Conservation (phyloP, 1,140 invertebrate species). For the Habropoda laboriosa region DNA sequence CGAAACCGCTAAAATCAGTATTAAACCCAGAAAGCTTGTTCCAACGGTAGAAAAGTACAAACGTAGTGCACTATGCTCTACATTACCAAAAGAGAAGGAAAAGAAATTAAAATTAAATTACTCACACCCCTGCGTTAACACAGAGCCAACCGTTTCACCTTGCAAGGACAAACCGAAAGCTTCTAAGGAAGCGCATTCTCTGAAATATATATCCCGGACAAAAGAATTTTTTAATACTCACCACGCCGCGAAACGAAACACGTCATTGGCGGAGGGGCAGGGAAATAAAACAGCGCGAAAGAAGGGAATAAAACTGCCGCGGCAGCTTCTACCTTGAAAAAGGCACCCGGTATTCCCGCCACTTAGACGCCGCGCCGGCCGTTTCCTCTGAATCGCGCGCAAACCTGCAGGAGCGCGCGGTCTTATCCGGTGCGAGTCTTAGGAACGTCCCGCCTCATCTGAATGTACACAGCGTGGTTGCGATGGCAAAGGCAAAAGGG, state of each 20-base stretch:
- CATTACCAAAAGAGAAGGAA: too few relatives aligned
- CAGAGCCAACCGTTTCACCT: background rate
- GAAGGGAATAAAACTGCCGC: constrained; percentile 16
- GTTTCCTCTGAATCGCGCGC: constrained; percentile 38
- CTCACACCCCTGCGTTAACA: too few relatives aligned
- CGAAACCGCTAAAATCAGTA: too few relatives aligned
- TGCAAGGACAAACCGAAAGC: background rate
- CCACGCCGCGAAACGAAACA: background rate
- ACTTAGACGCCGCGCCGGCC: constrained; percentile 24
- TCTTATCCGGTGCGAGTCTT: constrained; percentile 45
- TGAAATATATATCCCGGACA: background rate
- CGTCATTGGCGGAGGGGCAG: background rate
- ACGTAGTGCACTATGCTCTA: too few relatives aligned
- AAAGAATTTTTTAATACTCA: constrained; percentile 1
- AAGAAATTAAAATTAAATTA: too few relatives aligned
- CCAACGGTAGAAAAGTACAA: too few relatives aligned
- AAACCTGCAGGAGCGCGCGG: constrained; percentile 17
- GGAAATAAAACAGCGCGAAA: background rate
- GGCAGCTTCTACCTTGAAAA: background rate
- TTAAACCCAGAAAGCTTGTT: too few relatives aligned
- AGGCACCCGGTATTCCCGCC: background rate
- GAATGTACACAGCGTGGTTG: background rate
- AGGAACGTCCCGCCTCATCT: background rate
- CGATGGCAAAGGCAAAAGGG: background rate
- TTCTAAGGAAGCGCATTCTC: background rate